Conservation (phyloP, 2,888 invertebrate species). For the Lasioglossum calceatum region DNA sequence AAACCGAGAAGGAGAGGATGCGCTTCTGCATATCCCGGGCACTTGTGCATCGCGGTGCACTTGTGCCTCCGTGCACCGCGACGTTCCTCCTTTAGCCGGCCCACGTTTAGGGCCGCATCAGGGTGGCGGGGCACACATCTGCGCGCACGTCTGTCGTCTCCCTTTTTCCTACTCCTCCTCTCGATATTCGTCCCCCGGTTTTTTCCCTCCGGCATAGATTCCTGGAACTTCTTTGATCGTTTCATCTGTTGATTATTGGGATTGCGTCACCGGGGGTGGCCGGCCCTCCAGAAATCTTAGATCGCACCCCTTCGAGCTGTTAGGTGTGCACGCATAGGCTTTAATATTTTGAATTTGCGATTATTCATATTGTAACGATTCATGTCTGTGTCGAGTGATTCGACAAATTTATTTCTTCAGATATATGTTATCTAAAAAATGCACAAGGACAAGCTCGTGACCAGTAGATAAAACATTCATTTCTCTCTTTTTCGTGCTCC, state of each 20-base stretch:
- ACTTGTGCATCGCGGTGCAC: slow-evolving; percentile 63
- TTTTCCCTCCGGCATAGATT: slow-evolving; percentile 36
- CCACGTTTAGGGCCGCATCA: slow-evolving; percentile 37
- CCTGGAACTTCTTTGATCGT: slow-evolving; percentile 36
- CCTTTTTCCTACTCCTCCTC: slow-evolving; percentile 45
- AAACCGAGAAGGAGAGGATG: background rate
- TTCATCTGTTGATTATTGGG: slow-evolving; percentile 11
- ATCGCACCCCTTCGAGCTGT: too few species aligned
- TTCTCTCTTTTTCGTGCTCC: too few species aligned
- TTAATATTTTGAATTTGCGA: too few species aligned
- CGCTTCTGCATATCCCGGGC: slow-evolving; percentile 30
- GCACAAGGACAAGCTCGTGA: too few species aligned
- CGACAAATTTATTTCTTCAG: too few species aligned
- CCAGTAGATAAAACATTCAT: too few species aligned
- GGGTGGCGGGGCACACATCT: slow-evolving; percentile 60
- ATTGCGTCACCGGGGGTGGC: slow-evolving; percentile 10
- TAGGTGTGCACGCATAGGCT: too few species aligned
- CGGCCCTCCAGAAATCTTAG: too few species aligned
- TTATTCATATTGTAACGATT: too few species aligned
- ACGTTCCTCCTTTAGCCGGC: slow-evolving; percentile 9
- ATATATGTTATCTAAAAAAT: too few species aligned
- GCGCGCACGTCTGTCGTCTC: slow-evolving; percentile 56
- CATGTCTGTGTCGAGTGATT: too few species aligned
- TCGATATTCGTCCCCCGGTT: slow-evolving; percentile 29
- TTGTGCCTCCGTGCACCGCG: slow-evolving; percentile 49